These are phyloP conservation scores for Bos indicus DNA, from an alignment of 2,113 vertebrate species.

Conservation along the genomic window DNA sequence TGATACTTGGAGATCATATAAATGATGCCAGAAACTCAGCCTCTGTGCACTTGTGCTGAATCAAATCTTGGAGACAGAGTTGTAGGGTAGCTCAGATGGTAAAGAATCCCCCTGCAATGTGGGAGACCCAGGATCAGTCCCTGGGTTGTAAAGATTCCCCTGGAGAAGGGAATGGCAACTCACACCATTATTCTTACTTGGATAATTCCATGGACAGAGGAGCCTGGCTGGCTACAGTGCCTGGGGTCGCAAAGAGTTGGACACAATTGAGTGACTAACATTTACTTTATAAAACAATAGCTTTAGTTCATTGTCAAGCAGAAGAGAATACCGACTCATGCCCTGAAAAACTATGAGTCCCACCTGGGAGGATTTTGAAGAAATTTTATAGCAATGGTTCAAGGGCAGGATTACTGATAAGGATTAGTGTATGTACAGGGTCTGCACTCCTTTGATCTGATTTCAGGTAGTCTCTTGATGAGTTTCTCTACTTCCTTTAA, in stretches of 20 bases:
- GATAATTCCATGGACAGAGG: neutral
- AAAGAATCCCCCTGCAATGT: neutral
- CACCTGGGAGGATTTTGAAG: neutral
- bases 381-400: neutral
- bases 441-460: neutral
- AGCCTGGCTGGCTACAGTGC: neutral
- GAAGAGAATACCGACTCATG: neutral
- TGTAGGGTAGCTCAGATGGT: neutral
- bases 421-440: neutral
- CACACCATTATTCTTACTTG: neutral
- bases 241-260: neutral
- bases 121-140: neutral
- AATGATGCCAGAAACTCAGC: neutral
- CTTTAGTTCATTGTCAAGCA: neutral
- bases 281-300: neutral
- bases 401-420: neutral
- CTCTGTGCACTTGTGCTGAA: neutral
- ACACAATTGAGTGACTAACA: neutral
- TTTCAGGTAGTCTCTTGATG: neutral
- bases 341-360: neutral
- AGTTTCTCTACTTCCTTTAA: neutral
- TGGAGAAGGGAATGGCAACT: neutral
- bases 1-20: neutral
- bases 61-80: neutral
- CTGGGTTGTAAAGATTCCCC: neutral